These are phyloP conservation scores for Vespertilio murinus DNA, from an alignment of 2,797 vertebrate genomes.

Conservation along the genomic window DNA sequence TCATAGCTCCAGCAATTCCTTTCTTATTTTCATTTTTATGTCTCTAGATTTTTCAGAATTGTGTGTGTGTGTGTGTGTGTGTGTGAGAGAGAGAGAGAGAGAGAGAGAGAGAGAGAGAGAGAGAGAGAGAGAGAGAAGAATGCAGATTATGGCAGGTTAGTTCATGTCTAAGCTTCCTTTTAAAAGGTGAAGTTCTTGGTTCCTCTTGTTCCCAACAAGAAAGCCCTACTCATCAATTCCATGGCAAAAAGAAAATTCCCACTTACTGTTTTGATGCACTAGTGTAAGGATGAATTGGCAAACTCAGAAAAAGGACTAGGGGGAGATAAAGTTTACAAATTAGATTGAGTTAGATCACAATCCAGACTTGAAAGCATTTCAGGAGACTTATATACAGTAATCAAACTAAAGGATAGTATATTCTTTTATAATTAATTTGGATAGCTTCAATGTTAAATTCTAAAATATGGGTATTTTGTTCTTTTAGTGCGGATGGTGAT, in stretches of 20 bases:
- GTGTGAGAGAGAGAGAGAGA: background rate
- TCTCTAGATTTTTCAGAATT: background rate
- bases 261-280: background rate
- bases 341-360: background rate
- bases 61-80: background rate
- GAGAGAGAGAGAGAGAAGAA: too few relatives aligned
- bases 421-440: background rate
- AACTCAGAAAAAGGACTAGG: background rate
- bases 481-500: background rate
- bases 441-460: background rate
- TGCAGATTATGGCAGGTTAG: background rate
- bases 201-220: background rate
- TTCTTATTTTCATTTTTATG: background rate
- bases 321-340: background rate
- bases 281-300: background rate
- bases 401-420: background rate
- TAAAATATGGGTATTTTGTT: background rate
- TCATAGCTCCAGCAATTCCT: background rate
- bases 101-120: too few relatives aligned
- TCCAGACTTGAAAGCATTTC: background rate
- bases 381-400: background rate
- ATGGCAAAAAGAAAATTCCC: background rate
- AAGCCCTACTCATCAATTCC: background rate
- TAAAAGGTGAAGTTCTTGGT: background rate
- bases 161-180: background rate